These are phyloP conservation scores for Campylomormyrus tamandua DNA, from an alignment of 2,113 vertebrate species.

Conservation along the genomic window DNA sequence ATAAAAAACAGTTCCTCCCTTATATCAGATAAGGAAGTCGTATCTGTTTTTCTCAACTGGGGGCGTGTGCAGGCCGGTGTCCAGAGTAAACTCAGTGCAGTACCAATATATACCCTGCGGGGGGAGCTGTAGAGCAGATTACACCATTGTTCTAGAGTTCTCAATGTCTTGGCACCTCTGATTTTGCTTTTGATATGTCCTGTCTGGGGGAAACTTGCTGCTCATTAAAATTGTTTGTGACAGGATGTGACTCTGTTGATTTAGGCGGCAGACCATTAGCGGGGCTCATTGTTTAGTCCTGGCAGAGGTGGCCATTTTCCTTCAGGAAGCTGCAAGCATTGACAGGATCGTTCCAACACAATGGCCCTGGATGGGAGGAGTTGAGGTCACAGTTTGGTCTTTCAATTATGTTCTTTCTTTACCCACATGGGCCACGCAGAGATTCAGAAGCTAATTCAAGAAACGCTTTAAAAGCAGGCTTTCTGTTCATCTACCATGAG, in stretches of 20 bases:
- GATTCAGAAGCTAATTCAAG: background rate
- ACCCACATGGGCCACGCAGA: slow-evolving; percentile 18
- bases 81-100: background rate
- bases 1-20: slow-evolving; percentile 25
- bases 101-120: background rate
- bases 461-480: no score
- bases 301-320: slow-evolving; percentile 62
- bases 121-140: background rate
- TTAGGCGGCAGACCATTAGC: slow-evolving; percentile 55
- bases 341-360: slow-evolving; percentile 53
- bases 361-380: slow-evolving; percentile 48
- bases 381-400: slow-evolving; percentile 31
- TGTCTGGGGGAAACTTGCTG: slow-evolving; percentile 40
- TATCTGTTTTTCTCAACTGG: background rate
- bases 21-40: background rate
- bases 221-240: slow-evolving; percentile 50
- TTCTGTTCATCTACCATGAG: background rate
- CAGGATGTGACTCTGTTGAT: slow-evolving; percentile 63
- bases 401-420: slow-evolving; percentile 33
- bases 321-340: slow-evolving; percentile 59
- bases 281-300: slow-evolving; percentile 64
- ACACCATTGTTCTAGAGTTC: background rate
- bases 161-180: slow-evolving; percentile 39
- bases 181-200: slow-evolving; percentile 50
- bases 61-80: background rate